Percentiles rank a stretch among this genome's conserved stretches.
Conservation (phyloP, 92 coral and sea anemone species). For the Paramuricea clavata region DNA sequence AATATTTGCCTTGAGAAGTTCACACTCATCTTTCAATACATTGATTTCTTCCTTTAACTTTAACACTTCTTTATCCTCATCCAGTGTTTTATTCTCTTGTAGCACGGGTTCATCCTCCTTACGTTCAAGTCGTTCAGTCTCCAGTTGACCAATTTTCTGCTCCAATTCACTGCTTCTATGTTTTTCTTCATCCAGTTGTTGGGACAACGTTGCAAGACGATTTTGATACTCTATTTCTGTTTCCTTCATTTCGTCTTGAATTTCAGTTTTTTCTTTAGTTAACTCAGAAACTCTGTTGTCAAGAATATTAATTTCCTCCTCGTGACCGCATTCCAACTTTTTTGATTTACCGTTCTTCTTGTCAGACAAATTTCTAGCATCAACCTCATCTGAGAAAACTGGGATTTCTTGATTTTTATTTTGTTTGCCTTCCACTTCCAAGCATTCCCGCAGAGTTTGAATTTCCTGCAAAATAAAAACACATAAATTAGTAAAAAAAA, state of each 20-base stretch:
- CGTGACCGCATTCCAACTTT: constrained; percentile 58
- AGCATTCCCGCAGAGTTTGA: neutral
- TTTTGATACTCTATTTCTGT: constrained; percentile 2
- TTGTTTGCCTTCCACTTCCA: neutral
- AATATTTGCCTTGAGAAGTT: constrained; percentile 33
- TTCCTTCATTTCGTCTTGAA: neutral
- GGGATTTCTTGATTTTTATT: constrained; percentile 70
- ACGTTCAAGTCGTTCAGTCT: constrained; percentile 39
- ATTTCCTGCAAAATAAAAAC: constrained; percentile 26
- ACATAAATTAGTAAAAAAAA: no score
- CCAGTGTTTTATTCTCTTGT: constrained; percentile 5
- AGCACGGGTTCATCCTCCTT: constrained; percentile 12
- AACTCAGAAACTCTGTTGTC: constrained; percentile 47
- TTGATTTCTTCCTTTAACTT: constrained; percentile 41
- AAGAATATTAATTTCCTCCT: constrained; percentile 61
- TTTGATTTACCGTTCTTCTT: constrained; percentile 32
- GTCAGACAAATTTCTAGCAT: constrained; percentile 14
- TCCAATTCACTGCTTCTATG: constrained; percentile 10
- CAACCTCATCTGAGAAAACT: constrained; percentile 64
- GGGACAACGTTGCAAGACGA: constrained; percentile 4
- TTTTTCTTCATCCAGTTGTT: constrained; percentile 26
- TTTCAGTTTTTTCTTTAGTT: constrained; percentile 28
- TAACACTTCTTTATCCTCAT: neutral
- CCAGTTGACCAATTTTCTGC: neutral
- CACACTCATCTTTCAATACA: neutral